Evolutionary conservation across 2,888 invertebrate genomes (phyloP).

Genomic region (Aphidoletes aphidimyza): DNA sequence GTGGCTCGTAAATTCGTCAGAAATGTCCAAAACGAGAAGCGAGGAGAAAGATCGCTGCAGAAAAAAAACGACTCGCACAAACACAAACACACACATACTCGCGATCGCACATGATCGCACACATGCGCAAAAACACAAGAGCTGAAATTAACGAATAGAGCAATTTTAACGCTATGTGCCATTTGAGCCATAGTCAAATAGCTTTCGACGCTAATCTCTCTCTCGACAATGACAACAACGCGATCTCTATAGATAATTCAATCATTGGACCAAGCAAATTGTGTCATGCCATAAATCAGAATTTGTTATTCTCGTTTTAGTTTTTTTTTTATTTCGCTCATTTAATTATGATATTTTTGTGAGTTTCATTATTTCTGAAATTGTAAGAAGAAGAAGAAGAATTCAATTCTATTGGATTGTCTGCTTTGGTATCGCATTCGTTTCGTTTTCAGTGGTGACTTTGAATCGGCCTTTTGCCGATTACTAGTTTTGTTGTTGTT

Average conservation of each 20-base stretch:
- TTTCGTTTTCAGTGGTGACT: constrained; percentile 33
- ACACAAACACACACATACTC: too few relatives aligned
- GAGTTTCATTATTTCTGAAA: constrained; percentile 26
- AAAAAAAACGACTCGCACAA: too few relatives aligned
- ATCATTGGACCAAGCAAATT: neutral
- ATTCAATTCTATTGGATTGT: neutral
- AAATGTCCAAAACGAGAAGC: neutral
- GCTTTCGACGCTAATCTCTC: neutral
- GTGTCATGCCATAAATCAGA: neutral
- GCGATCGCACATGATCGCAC: too few relatives aligned
- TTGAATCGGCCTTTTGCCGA: constrained; percentile 44
- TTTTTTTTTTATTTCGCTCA: too few relatives aligned
- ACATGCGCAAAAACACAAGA: too few relatives aligned
- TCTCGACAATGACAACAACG: neutral
- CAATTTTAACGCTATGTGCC: too few relatives aligned
- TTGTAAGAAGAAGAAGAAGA: too few relatives aligned
- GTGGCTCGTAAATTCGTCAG: neutral
- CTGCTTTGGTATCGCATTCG: neutral
- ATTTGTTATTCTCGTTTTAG: neutral
- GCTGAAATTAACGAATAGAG: too few relatives aligned
- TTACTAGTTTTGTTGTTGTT: constrained; percentile 28
- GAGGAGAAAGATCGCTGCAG: too few relatives aligned
- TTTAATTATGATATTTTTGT: constrained; percentile 22
- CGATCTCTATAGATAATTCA: neutral
- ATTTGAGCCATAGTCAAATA: too few relatives aligned